Percentiles rank a stretch among this genome's conserved stretches.
Conservation (phyloP, 2,888 invertebrate genomes). For the Caenorhabditis afra region DNA sequence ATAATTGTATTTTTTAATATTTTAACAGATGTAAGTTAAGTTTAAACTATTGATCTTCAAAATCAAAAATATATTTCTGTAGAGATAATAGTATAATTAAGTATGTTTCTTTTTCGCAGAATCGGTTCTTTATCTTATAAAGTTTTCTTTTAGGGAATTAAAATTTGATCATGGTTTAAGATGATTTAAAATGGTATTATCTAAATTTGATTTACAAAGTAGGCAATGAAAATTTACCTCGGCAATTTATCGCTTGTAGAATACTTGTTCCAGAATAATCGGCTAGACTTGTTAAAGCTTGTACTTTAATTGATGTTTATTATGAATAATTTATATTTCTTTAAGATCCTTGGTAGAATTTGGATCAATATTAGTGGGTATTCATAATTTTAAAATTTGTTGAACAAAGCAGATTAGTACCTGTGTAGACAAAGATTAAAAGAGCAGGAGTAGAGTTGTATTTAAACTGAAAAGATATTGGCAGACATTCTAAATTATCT, state of each 20-base stretch:
- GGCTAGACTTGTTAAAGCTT: slow-evolving; percentile 74
- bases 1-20: slow-evolving; percentile 71
- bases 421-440: slow-evolving; percentile 72
- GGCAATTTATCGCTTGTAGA: slow-evolving; percentile 73
- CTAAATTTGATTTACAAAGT: slow-evolving; percentile 73
- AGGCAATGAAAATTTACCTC: slow-evolving; percentile 71
- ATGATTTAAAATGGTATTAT: slow-evolving; percentile 74
- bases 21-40: slow-evolving; percentile 71
- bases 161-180: slow-evolving; percentile 74
- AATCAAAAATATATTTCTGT: slow-evolving; percentile 74
- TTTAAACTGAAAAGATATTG: slow-evolving; percentile 77
- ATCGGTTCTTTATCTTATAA: slow-evolving; percentile 70
- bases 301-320: slow-evolving; percentile 72
- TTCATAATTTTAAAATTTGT: slow-evolving; percentile 70
- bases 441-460: slow-evolving; percentile 74
- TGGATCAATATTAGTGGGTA: slow-evolving; percentile 51
- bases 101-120: slow-evolving; percentile 73
- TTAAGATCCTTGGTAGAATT: slow-evolving; percentile 67
- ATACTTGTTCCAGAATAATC: slow-evolving; percentile 77
- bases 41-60: slow-evolving; percentile 77
- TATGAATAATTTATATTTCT: slow-evolving; percentile 55
- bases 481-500: slow-evolving; percentile 75
- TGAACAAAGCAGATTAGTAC: slow-evolving; percentile 74
- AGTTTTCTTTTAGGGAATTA: slow-evolving; percentile 68
- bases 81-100: slow-evolving; percentile 73